phyloP scores from a whole-genome alignment of 2,113 vertebrate genomes.

The Glaucomys volans region DNA sequence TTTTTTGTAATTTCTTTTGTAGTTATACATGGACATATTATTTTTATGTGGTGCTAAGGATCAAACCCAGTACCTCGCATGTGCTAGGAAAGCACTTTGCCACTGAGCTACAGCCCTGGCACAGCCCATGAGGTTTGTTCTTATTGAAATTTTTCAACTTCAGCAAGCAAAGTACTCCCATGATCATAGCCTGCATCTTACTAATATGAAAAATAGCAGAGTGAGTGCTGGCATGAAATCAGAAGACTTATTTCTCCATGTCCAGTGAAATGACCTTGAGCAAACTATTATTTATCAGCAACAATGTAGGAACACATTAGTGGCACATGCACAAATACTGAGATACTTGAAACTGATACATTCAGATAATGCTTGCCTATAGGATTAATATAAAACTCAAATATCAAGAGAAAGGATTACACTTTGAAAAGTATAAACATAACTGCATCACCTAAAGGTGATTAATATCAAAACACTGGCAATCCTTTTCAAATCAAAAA shows the following conservation, averaged over 20 bases:
- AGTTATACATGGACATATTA: no score
- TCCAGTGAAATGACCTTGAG: not conserved
- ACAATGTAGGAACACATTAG: not conserved
- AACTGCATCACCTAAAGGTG: not conserved
- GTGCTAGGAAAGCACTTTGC: no score
- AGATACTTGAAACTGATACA: not conserved
- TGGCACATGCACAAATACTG: not conserved
- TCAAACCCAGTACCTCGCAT: no score
- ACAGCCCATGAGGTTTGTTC: no score
- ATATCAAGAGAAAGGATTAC: not conserved
- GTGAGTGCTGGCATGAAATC: not conserved
- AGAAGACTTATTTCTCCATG: not conserved
- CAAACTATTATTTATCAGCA: not conserved
- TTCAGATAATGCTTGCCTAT: not conserved
- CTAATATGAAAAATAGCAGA: not conserved
- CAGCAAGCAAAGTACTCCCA: not conserved
- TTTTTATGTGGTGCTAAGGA: no score
- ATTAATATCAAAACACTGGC: not conserved
- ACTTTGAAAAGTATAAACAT: not conserved
- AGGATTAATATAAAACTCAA: not conserved
- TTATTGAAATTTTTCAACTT: not conserved
- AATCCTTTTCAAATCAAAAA: slow-evolving; percentile 52
- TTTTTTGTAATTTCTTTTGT: no score
- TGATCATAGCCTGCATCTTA: not conserved
- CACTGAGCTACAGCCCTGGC: no score